Conservation (phyloP, 1,140 invertebrate species). For the Aphaenogaster ashmeadi region DNA sequence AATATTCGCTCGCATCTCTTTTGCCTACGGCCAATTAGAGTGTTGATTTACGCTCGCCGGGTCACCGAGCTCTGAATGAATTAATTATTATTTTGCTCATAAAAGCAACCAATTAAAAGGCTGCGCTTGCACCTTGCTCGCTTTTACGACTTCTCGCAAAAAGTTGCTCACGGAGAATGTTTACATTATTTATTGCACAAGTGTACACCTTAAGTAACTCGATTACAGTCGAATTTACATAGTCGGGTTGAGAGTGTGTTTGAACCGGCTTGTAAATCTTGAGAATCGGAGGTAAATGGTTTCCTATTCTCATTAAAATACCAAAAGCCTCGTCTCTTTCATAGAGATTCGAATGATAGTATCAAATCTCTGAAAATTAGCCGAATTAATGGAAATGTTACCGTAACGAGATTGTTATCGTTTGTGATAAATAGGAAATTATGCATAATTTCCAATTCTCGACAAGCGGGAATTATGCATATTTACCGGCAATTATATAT, state of each 20-base stretch:
- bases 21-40: conserved; percentile 30
- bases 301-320: conserved; percentile 44
- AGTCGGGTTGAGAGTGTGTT: conserved; percentile 23
- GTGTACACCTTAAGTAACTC: conserved; percentile 45
- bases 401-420: too few species aligned
- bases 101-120: conserved; percentile 48
- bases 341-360: background rate
- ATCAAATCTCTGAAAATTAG: conserved; percentile 20
- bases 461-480: too few species aligned
- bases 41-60: conserved; percentile 35
- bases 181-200: conserved; percentile 46
- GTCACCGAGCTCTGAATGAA: conserved; percentile 41
- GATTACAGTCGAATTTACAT: conserved; percentile 51
- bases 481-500: too few species aligned
- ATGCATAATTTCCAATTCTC: too few species aligned
- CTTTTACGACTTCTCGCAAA: conserved; percentile 52
- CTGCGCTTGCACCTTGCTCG: conserved; percentile 43
- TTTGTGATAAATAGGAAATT: too few species aligned
- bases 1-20: conserved; percentile 8
- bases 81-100: conserved; percentile 58
- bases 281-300: conserved; percentile 4
- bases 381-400: background rate
- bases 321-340: background rate
- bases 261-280: conserved; percentile 42
- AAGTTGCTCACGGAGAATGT: conserved; percentile 28